Conservation (phyloP, 2,888 invertebrate species). For the Lucinisca nassula region DNA sequence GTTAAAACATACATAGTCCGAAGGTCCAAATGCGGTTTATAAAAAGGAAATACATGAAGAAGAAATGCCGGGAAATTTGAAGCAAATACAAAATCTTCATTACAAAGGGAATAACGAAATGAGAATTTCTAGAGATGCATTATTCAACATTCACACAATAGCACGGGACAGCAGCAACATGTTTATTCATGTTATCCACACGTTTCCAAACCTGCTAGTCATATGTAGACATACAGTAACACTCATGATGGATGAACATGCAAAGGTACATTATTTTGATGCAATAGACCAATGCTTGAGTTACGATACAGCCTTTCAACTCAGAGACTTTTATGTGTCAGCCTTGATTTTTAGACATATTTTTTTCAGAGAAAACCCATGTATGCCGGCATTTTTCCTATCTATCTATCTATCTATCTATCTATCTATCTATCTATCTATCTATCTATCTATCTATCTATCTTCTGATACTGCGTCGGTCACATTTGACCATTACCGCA, state of each 20-base stretch:
- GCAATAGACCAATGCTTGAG: not conserved
- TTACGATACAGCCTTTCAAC: not conserved
- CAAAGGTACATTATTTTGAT: too few relatives aligned
- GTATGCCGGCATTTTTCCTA: too few relatives aligned
- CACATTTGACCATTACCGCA: too few relatives aligned
- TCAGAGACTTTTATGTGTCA: not conserved
- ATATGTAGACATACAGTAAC: constrained; percentile 1
- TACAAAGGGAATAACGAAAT: constrained; percentile 2
- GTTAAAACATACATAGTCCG: too few relatives aligned
- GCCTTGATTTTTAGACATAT: not conserved
- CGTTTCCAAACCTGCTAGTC: not conserved
- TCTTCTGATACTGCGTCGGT: too few relatives aligned
- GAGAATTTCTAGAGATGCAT: not conserved
- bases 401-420: too few relatives aligned
- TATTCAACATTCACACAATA: not conserved
- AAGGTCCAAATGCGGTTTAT: not conserved
- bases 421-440: too few relatives aligned
- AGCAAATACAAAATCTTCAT: not conserved
- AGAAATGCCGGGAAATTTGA: not conserved
- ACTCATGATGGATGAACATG: constrained; percentile 8
- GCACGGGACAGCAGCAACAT: constrained; percentile 2
- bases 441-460: too few relatives aligned
- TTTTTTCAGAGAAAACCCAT: too few relatives aligned
- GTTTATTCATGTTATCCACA: not conserved
- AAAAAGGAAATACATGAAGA: not conserved